Conservation (phyloP, 2,888 invertebrate genomes). For the Metellina segmentata region DNA sequence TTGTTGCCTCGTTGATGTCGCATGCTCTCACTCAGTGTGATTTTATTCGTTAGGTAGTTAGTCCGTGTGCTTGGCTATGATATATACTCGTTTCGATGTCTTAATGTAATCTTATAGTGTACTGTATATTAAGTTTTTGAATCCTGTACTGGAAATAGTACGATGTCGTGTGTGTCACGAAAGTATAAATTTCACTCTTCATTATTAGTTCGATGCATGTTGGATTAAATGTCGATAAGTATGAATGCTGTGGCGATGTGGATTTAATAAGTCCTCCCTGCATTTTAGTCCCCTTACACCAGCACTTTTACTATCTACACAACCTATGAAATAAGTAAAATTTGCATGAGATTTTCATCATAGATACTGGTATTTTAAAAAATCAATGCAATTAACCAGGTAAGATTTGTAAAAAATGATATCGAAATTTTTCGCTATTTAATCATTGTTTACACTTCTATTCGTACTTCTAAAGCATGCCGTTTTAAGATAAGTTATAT, state of each 20-base stretch:
- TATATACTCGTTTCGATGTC: conserved; percentile 65
- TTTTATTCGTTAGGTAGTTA: conserved; percentile 69
- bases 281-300: conserved; percentile 58
- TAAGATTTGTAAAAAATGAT: not conserved
- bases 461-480: not conserved
- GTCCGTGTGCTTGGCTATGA: conserved; percentile 71
- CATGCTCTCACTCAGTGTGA: conserved; percentile 67
- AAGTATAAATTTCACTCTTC: conserved; percentile 40
- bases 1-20: conserved; percentile 53
- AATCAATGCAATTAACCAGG: too few species aligned
- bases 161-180: too few species aligned
- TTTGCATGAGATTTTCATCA: conserved; percentile 41
- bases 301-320: conserved; percentile 21
- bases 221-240: conserved; percentile 70
- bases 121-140: not conserved
- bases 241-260: conserved; percentile 61
- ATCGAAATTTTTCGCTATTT: not conserved
- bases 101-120: conserved; percentile 28
- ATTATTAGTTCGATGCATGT: conserved; percentile 69
- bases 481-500: too few species aligned
- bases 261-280: conserved; percentile 32
- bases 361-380: too few species aligned
- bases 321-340: not conserved
- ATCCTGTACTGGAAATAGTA: not conserved
- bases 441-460: not conserved